phyloP scores from a whole-genome alignment of 2,113 vertebrate species.

The Tetrao urogallus region DNA sequence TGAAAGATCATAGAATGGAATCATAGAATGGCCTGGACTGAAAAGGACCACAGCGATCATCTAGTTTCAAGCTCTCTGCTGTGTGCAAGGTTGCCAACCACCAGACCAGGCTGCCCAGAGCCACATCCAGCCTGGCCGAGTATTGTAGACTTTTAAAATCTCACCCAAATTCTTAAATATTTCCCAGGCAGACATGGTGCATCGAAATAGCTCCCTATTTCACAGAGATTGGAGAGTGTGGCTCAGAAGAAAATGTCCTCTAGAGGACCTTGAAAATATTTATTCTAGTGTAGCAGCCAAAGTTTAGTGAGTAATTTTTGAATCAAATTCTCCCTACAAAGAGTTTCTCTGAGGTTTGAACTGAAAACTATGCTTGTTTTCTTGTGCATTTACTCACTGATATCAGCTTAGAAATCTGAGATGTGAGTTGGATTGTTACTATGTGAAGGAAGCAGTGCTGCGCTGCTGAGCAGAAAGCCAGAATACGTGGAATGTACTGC shows the following conservation, averaged over 20 bases:
- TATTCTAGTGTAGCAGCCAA: not conserved
- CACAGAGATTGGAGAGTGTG: not conserved
- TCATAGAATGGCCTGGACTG: no score
- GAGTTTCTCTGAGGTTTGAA: not conserved
- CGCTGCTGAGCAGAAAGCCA: not conserved
- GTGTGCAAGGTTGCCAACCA: no score
- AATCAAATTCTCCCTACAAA: not conserved
- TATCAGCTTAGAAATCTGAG: not conserved
- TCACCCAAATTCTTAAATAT: not conserved
- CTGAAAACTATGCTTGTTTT: not conserved
- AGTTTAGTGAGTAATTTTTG: not conserved
- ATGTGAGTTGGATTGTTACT: not conserved
- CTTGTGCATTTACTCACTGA: not conserved
- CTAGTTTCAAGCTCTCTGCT: no score
- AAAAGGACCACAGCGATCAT: no score
- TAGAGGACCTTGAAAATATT: not conserved
- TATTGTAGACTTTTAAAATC: constrained; percentile 23
- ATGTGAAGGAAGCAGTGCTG: not conserved
- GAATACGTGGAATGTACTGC: not conserved
- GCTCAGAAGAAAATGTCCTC: not conserved
- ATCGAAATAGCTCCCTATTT: not conserved
- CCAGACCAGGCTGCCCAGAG: no score
- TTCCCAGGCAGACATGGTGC: not conserved
- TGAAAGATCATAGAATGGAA: not conserved
- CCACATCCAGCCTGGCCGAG: not conserved